Percentiles rank a stretch among this genome's conserved stretches.
These are phyloP conservation scores for Cotesia glomerata DNA, from an alignment of 1,140 invertebrate genomes.

Conservation along the genomic window DNA sequence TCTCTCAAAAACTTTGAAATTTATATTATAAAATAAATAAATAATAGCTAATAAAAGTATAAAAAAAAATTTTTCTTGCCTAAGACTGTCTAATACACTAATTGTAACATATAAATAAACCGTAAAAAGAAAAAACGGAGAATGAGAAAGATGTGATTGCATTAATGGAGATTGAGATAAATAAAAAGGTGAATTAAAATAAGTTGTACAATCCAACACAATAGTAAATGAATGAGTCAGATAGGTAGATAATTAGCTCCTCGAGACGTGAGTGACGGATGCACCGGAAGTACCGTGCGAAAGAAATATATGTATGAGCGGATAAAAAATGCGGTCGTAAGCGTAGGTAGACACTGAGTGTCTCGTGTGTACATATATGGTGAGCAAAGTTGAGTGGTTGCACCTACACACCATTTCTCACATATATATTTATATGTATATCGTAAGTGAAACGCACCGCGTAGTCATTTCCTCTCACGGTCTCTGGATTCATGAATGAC, in stretches of 20 bases:
- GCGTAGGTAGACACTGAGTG: slow-evolving; percentile 15
- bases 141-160: neutral
- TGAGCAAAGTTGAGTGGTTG: slow-evolving; percentile 1
- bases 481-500: slow-evolving; percentile 32
- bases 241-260: neutral
- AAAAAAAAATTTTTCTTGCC: too few species aligned
- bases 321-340: slow-evolving; percentile 6
- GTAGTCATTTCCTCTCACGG: slow-evolving; percentile 26
- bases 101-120: too few species aligned
- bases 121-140: neutral
- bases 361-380: slow-evolving; percentile 18
- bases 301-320: slow-evolving; percentile 10
- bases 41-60: too few species aligned
- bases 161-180: neutral
- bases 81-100: too few species aligned
- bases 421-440: neutral
- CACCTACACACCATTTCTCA: slow-evolving; percentile 15
- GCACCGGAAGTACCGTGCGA: slow-evolving; percentile 23
- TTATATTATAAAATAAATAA: too few species aligned
- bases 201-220: neutral
- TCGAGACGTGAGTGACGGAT: slow-evolving; percentile 15
- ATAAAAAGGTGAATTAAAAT: slow-evolving; percentile 3
- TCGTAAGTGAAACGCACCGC: neutral
- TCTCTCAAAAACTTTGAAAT: too few species aligned
- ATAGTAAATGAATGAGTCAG: neutral